Base-by-base conservation (phyloP, 2,888 invertebrate genomes). In the Tromatobia lineatoria region DNA sequence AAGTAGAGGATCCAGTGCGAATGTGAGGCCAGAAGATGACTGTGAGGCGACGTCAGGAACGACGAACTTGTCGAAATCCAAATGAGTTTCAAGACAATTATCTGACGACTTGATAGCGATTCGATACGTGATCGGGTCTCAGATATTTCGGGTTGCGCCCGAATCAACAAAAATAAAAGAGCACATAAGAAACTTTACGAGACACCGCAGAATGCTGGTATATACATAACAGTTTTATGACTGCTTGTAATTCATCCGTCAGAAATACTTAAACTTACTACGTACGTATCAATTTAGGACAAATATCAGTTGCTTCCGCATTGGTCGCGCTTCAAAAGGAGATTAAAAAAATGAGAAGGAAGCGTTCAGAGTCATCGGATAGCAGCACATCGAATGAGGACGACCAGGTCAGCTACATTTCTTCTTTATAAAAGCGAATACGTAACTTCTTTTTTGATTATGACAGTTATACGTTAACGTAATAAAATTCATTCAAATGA, bases 311-410 rank as follows among this genome's bases (percentile, higher is more conserved):
- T 23, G 57, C 23, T 57, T 23, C 23, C 23, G 57, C 57, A 11
- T 57, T 57, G 10, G 18, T 23, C 23, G 57, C 57, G 20, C 57
- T 57, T 57, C 23, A 23, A 11, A 57, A 20, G 6, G 57, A 57
- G 23, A 23, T 57, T 11, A 57, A 57, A 20, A 13, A 23, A 23
- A 18, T 57, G 57, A 57, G 57, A 57, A 57, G 18, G 13, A 57
- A 57, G 23, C 57, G 57, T 23, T 57, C 23, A 20, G 20, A 57
- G 13, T 57, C 57, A 57, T 57, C 57, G 57, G 57, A 57, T 23
- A 57, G 57, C 57, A 57, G 57, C 23, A 18, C 42, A 13, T 42
- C 42, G 42, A 23, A 57, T 25, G 57, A 57, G 57, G 57, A 57
- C 23, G 23, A 57, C 20, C 20, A 57, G 57, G 57, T 57, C 29